Evolutionary conservation across 2,797 vertebrate species (phyloP).

Genomic region (Scolopax bukidnonensis): DNA sequence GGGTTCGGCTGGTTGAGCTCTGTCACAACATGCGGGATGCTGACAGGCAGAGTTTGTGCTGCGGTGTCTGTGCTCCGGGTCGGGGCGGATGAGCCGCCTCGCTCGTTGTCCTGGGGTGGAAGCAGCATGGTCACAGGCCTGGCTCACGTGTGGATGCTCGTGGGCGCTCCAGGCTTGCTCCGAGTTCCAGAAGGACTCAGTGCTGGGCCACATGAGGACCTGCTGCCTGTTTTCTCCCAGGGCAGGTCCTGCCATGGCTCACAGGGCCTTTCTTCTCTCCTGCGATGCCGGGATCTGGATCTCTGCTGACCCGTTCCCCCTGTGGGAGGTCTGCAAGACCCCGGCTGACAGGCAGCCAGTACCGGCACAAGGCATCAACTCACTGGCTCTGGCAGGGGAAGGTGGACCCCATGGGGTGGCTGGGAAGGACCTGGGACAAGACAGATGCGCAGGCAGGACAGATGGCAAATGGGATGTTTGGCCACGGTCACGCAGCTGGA

Average conservation of each 20-base stretch:
- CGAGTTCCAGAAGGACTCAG: fast-evolving
- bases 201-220: fast-evolving
- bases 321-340: not conserved
- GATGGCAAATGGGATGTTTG: not conserved
- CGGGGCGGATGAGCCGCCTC: fast-evolving
- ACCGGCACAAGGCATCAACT: not conserved
- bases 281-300: not conserved
- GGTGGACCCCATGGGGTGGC: not conserved
- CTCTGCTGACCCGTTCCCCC: not conserved
- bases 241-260: not conserved
- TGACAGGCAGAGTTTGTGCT: not conserved
- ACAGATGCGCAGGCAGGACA: not conserved
- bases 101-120: not conserved
- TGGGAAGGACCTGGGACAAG: not conserved
- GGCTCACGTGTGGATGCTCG: fast-evolving
- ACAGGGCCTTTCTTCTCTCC: not conserved
- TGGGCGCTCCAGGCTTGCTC: not conserved
- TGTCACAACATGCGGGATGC: fast-evolving
- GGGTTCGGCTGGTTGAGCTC: fast-evolving
- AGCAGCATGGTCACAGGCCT: not conserved
- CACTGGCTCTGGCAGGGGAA: not conserved
- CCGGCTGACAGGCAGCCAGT: not conserved
- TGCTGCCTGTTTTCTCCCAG: not conserved
- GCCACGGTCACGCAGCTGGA: fast-evolving
- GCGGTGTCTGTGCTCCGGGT: not conserved